phyloP scores from a whole-genome alignment of 2,888 invertebrate species.

The Macaria notata region DNA sequence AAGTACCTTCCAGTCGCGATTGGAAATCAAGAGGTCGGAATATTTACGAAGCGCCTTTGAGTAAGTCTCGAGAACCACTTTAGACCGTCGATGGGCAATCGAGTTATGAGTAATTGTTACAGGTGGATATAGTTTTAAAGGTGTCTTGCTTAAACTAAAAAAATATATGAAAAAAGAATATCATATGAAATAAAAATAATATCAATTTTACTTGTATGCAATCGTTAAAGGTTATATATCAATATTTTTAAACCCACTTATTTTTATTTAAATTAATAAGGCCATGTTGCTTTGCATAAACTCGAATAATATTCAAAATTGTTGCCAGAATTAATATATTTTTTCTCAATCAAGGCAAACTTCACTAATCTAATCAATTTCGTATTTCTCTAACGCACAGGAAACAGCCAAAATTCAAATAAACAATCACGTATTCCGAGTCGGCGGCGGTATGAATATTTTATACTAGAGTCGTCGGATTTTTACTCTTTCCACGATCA shows the following conservation, averaged over 20 bases:
- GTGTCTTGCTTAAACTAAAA: too few relatives aligned
- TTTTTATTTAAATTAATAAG: too few relatives aligned
- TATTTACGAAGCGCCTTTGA: conserved; percentile 69
- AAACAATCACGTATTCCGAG: conserved; percentile 47
- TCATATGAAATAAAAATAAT: too few relatives aligned
- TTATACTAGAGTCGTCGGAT: conserved; percentile 51
- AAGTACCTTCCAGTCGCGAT: conserved; percentile 53
- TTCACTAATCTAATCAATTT: too few relatives aligned
- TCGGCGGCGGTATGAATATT: conserved; percentile 67
- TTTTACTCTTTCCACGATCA: conserved; percentile 56
- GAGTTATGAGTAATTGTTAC: conserved; percentile 43
- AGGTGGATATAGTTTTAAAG: neutral
- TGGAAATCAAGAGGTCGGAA: conserved; percentile 67
- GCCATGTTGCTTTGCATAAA: too few relatives aligned
- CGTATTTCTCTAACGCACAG: too few relatives aligned
- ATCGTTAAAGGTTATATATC: too few relatives aligned
- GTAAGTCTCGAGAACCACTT: conserved; percentile 68
- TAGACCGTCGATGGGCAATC: conserved; percentile 72
- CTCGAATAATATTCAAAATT: too few relatives aligned
- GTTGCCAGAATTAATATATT: too few relatives aligned
- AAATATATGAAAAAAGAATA: neutral
- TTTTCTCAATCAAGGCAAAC: too few relatives aligned
- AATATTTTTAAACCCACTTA: too few relatives aligned
- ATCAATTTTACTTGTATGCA: too few relatives aligned
- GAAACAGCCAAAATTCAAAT: conserved; percentile 31